Evolutionary conservation across 1,140 invertebrate genomes (phyloP).

Genomic region (Pogonomyrmex californicus): DNA sequence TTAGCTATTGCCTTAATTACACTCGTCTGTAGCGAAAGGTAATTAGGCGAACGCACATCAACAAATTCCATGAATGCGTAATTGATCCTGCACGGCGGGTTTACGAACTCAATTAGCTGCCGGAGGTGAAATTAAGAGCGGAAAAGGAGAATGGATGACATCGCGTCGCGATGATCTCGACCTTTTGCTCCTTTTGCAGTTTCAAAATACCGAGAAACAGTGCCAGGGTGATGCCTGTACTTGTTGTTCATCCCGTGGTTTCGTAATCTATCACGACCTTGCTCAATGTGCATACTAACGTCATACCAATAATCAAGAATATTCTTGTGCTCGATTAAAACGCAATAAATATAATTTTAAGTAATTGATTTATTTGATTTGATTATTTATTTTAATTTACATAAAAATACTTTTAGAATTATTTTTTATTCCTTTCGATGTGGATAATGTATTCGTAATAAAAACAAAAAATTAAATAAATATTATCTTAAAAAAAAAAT

Average conservation of each 20-base stretch:
- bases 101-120: conserved; percentile 2
- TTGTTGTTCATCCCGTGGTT: conserved; percentile 2
- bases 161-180: conserved; percentile 28
- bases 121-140: conserved; percentile 22
- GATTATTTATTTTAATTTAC: no score
- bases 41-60: conserved; percentile 23
- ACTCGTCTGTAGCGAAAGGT: conserved; percentile 37
- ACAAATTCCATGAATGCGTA: conserved; percentile 46
- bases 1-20: conserved; percentile 30
- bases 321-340: neutral
- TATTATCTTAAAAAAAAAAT: no score
- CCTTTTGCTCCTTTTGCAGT: conserved; percentile 14
- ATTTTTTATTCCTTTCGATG: no score
- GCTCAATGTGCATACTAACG: neutral
- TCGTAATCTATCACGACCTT: neutral
- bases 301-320: neutral
- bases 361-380: no score
- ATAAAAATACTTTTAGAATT: no score
- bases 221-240: conserved; percentile 15
- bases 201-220: conserved; percentile 25
- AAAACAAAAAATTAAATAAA: no score
- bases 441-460: no score
- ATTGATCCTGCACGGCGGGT: neutral
- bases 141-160: conserved; percentile 20
- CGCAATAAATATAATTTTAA: neutral